Conservation (phyloP, 2,113 vertebrate species). For the Hylia prasina region DNA sequence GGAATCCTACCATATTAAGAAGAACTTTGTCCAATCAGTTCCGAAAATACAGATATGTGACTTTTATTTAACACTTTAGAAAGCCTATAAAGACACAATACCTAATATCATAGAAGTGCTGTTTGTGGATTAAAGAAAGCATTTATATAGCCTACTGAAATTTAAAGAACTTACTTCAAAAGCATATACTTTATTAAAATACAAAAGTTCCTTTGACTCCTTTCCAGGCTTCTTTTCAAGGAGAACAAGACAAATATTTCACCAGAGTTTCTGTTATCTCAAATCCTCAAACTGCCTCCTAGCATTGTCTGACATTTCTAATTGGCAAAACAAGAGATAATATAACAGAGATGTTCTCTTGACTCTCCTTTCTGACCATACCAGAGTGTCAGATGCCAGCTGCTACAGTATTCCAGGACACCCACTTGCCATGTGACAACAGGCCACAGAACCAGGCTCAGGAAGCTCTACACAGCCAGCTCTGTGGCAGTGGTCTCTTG, state of each 20-base stretch:
- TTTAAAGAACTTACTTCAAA: background rate
- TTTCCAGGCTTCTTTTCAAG: background rate
- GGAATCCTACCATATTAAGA: background rate
- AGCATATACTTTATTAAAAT: background rate
- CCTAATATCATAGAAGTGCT: background rate
- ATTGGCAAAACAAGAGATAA: background rate
- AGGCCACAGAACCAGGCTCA: background rate
- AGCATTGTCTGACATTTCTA: background rate
- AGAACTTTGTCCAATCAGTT: background rate
- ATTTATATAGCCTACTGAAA: background rate
- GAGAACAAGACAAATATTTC: background rate
- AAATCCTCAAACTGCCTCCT: background rate
- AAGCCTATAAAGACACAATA: background rate
- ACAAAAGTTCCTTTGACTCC: background rate
- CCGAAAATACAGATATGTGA: background rate
- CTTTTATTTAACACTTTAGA: background rate
- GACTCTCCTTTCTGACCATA: background rate
- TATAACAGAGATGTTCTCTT: background rate
- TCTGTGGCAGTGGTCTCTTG: background rate
- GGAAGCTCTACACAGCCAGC: background rate
- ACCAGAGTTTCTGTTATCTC: background rate
- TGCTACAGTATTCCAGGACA: background rate
- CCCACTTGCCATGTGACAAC: background rate
- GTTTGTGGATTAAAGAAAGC: background rate
- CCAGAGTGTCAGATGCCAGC: background rate